Base-by-base conservation (phyloP, 2,797 vertebrate species). In the Halcyon chelicuti region DNA sequence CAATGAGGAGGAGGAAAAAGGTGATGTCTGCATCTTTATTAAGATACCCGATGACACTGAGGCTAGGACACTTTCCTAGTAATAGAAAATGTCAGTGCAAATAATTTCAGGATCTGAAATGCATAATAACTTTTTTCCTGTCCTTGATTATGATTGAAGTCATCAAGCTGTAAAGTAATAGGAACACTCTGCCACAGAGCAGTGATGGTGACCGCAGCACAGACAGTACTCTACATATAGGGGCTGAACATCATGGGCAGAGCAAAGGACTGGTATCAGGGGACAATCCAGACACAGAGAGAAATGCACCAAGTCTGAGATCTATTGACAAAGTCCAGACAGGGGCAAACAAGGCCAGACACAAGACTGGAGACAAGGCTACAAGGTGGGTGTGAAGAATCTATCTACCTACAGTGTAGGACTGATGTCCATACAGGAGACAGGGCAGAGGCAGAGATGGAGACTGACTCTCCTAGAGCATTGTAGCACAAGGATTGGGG, bases 401-500 rank as follows among this genome's bases (percentile, higher is more conserved):
- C 11, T 11, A 14, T 9, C 13, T 33, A 7, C 3, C 4, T 13
- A 2, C 3, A 12, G 2, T 2, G 22, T 3, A 62, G 33, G 14
- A 23, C 37, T 87, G 40, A 84, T 47, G 5, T 72, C 25, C 31
- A 29, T 16, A 16, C 33, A 68, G 44, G 25, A 51, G 31, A 35
- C 31, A 60, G 5, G 10, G 4, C 28, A 54, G 46, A 74, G 23
- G 13, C 3, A 40, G 13, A 61, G 7, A 14, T 62, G 37, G 17
- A 88, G 62, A 15, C 28, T 3, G 4, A 29, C 16, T 47, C 12
- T 72, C 28, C 44, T 70, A 20, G 1, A 10, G 9, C 31, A 29
- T 35, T 4, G 3, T 4, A 1, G 0, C 22, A 14, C 1, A 39
- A 7, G 5, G 8, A 4, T 0, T 73, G 25, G 17, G 14, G 49